Base-by-base conservation (phyloP, 1,140 invertebrate species). In the Philotrypesis tridentata region DNA sequence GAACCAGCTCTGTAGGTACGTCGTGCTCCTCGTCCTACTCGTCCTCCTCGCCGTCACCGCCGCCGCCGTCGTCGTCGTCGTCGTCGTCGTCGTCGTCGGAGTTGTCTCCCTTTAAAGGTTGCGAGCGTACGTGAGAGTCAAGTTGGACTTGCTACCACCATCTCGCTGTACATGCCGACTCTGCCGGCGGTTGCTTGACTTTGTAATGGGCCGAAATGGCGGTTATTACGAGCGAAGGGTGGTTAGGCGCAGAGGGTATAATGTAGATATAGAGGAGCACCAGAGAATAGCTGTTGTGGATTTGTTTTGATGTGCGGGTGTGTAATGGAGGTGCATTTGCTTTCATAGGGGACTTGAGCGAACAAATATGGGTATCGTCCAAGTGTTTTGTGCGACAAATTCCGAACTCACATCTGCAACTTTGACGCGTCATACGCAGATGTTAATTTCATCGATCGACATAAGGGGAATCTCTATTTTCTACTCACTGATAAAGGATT, bases 281-380 rank as follows among this genome's bases (percentile, higher is more conserved):
- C 1, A 61, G 23, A 23, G 27, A 63, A 70, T 70, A 21, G 65
- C 43, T 37, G 68, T 71, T 79, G 48, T 60, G 23, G 25, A 76
- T 82, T 43, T 82, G 73, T 71, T 68, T 43, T 17, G 40, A 70
- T 74, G 29, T 63, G 37, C 37, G 55, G 25, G 70, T 76, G 21
- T n/a, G 48, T 72, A 74, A 61, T 33, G 43, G 48, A 21, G 74
- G 73, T 31, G 68, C 25, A 3, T 21, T 25, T 9, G 25, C 40
- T 48, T 48, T 72, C 40, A 72, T 8, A 43, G 25, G 43, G 17
- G 27, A 29, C 72, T 60, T 17, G 25, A 21, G 27, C 7, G n/a
- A n/a, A 60, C 27, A 74, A 74, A 74, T 60, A 61, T 61, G 29
- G 48, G 27, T 61, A 60, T 23, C 27, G 2, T 2, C 74, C 3